Conservation (phyloP, 2,888 invertebrate genomes). For the Strigamia maritima region DNA sequence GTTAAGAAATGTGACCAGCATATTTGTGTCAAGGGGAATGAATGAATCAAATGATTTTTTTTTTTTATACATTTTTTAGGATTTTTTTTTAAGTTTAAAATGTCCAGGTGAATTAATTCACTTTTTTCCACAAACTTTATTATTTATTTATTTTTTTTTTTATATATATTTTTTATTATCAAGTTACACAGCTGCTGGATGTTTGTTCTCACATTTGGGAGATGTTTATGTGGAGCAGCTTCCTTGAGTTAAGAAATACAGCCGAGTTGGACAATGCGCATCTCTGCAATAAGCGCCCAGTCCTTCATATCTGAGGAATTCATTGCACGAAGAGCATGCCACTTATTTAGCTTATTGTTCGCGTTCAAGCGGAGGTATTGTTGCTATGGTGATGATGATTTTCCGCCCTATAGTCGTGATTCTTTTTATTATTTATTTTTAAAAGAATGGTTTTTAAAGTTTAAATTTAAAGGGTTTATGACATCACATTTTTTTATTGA, state of each 20-base stretch:
- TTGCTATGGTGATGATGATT: neutral
- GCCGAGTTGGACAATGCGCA: neutral
- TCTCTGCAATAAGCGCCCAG: neutral
- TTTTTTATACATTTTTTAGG: too few relatives aligned
- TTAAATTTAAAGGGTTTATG: too few relatives aligned
- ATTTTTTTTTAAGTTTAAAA: too few relatives aligned
- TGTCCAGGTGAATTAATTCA: too few relatives aligned
- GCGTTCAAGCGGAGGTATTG: neutral
- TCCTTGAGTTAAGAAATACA: neutral
- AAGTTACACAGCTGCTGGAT: neutral
- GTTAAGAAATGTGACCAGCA: neutral
- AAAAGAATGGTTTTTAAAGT: too few relatives aligned
- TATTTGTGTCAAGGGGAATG: neutral
- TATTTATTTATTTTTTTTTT: too few relatives aligned
- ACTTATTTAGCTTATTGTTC: neutral
- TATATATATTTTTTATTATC: too few relatives aligned
- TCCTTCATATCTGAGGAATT: conserved; percentile 15
- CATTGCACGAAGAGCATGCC: neutral
- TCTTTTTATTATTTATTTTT: neutral
- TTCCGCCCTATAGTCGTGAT: neutral
- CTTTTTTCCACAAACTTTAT: too few relatives aligned
- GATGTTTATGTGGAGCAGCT: too few relatives aligned
- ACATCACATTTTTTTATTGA: too few relatives aligned
- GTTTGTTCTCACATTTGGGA: neutral
- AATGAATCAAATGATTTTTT: neutral